A percentile compares a stretch with the other conserved stretches of the same genome.
phyloP scores from a whole-genome alignment of 2,797 vertebrate genomes.

The Vireo griseus region DNA sequence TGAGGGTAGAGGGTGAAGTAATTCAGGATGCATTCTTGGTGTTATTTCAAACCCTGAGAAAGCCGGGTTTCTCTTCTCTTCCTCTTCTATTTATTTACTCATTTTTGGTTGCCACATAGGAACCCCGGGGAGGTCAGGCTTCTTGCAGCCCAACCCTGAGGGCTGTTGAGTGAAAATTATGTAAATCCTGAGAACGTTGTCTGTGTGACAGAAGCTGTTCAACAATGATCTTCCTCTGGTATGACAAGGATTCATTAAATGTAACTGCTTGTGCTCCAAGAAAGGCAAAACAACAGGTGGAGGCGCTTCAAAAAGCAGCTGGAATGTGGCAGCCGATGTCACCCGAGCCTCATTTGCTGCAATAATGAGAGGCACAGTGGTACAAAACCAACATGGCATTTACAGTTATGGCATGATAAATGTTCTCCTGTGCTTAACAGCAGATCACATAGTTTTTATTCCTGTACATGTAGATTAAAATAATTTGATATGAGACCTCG shows the following conservation, averaged over 20 bases:
- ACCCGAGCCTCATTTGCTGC: slow-evolving; percentile 47
- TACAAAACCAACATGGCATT: slow-evolving; percentile 56
- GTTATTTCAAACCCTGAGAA: slow-evolving; percentile 1
- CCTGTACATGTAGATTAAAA: slow-evolving; percentile 36
- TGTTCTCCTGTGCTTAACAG: not conserved
- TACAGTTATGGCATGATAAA: slow-evolving; percentile 51
- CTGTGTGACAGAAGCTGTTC: slow-evolving; percentile 23
- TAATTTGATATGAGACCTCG: not conserved
- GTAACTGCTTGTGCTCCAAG: slow-evolving; percentile 17
- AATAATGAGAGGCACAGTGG: slow-evolving; percentile 23
- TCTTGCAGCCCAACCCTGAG: not conserved
- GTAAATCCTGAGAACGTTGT: not conserved
- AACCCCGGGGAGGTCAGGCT: not conserved
- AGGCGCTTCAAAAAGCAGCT: slow-evolving; percentile 42
- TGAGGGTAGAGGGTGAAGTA: not conserved
- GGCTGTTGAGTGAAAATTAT: slow-evolving; percentile 49
- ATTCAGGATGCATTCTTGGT: not conserved
- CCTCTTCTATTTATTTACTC: slow-evolving; percentile 18
- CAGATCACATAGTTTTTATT: slow-evolving; percentile 1
- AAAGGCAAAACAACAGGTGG: slow-evolving; percentile 60
- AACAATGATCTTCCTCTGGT: slow-evolving; percentile 49
- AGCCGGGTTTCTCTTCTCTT: not conserved
- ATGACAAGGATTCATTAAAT: slow-evolving; percentile 46
- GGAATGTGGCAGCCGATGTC: slow-evolving; percentile 46
- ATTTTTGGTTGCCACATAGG: slow-evolving; percentile 5